phyloP scores from a whole-genome alignment of 1,140 invertebrate species.

The Teleopsis dalmanni region DNA sequence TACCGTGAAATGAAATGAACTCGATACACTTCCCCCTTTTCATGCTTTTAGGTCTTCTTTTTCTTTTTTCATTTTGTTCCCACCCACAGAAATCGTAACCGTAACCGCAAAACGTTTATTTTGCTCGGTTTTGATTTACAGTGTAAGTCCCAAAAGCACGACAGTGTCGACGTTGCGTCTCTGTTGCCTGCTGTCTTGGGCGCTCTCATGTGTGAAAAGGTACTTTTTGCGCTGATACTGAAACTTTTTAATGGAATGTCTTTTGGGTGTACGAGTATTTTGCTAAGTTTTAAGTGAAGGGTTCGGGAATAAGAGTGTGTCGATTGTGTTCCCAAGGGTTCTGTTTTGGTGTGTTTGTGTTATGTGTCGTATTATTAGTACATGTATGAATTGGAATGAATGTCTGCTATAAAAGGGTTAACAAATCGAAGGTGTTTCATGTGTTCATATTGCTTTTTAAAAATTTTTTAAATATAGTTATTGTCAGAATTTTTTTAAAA shows the following conservation, averaged over 20 bases:
- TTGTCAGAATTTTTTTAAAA: no score
- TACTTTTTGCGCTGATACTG: slow-evolving; percentile 23
- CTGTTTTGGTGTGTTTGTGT: no score
- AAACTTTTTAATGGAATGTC: slow-evolving; percentile 16
- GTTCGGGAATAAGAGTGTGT: no score
- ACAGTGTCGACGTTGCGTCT: background rate
- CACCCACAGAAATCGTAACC: slow-evolving; percentile 25
- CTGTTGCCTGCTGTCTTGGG: no score
- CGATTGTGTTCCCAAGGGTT: no score
- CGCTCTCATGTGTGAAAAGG: slow-evolving; percentile 43
- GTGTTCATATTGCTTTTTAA: no score
- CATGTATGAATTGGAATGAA: no score
- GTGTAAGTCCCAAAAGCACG: background rate
- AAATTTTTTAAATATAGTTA: no score
- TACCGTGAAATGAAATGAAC: slow-evolving; percentile 40
- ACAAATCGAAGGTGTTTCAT: no score
- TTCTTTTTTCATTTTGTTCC: background rate
- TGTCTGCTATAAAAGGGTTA: no score
- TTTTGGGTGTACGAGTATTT: background rate
- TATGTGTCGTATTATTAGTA: no score
- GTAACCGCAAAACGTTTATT: slow-evolving; percentile 43
- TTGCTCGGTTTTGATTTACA: slow-evolving; percentile 6
- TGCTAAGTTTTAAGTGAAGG: no score
- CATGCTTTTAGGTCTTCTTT: background rate
- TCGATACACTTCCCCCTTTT: slow-evolving; percentile 15